Base-by-base conservation (phyloP, 1,140 invertebrate species). In the Euwallacea fornicatus region DNA sequence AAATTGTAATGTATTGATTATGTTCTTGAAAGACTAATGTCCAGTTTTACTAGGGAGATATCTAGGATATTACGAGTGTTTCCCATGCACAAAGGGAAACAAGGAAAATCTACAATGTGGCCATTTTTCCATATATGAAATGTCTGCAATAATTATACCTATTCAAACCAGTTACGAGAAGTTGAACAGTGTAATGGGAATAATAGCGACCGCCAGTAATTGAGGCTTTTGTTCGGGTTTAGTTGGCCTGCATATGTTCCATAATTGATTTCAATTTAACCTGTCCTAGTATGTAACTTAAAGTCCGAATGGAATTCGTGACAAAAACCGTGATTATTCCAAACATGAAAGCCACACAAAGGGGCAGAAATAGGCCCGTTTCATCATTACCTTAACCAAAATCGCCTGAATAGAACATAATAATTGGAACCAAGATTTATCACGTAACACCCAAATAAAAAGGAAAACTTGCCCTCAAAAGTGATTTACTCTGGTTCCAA, bases 401-500 rank as follows among this genome's bases (percentile, higher is more conserved):
- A 33, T 33, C 21, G 21, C 21, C 4, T 33, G 21, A 33, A 33
- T 33, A 33, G 21, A 33, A 33, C 21, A 33, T 33, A 33, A 33
- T 33, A 33, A 33, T 33, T 33, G 21, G 21, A 33, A 33, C 21
- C 21, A 33, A 33, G 21, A 33, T 33, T 33, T 33, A 33, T 33
- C 21, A 33, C 21, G 21, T 33, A 33, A 33, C 21, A 33, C 21
- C 21, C 21, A 33, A 33, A 33, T 33, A 33, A 33, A 33, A 33
- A 33, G 21, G 21, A 50, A 50, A 50, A 50, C 46, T 50, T 50
- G 13, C 9, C 46, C 46, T 58, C 42, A 42, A 67, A 68, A 68
- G 42, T 72, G 65, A 72, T 72, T 72, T 72, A 72, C 55, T 66
- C 60, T 43, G 71, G 71, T 64, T 72, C 66, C 65, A 42, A 72